Base-by-base conservation (phyloP, 2,888 invertebrate species). In the Automeris io region DNA sequence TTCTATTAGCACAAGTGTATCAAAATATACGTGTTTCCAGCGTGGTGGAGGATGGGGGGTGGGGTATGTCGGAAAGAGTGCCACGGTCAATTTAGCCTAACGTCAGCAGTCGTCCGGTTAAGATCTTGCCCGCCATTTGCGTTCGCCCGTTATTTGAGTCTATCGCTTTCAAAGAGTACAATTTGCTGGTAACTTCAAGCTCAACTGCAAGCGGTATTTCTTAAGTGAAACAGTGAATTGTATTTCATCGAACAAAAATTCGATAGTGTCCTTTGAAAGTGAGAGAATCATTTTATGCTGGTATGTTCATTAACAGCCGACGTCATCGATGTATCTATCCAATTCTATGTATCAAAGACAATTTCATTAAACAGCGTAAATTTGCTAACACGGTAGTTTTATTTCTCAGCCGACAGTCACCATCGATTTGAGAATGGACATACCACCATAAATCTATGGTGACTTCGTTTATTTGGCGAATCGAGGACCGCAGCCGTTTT, bases 351-450 rank as follows among this genome's bases (percentile, higher is more conserved):
- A 76, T 71, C 70, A 64, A 68, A 71, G 59, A 71, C 68, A 71
- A 63, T 70, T 80, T 77, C 72, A 82, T 85, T 85, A 83, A 85
- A 81, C 66, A 56, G 68, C 77, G 70, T 82, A 70, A 70, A 70
- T 75, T 76, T 74, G 71, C 68, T 73, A 70, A 62, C 54, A 54
- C 43, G 49, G 68, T 75, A 66, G 82, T 85, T 85, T 85, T 79
- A 83, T 85, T 85, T 83, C 57, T 46, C 46, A 43, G 47, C 49
- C 55, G 52, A 45, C 45, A 43, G 57, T 54, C 62, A 59, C 65
- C 67, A 56, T 57, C 42, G 63, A 56, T 54, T 47, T 47, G 35
- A 40, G 42, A 61, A 72, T 77, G 82, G 78, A 82, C 85, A 83
- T 83, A 81, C 83, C 82, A 72, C 50, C 75, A 76, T 79, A 70